Base-by-base conservation (phyloP, 2,888 invertebrate species). In the Priocnemis perturbator region DNA sequence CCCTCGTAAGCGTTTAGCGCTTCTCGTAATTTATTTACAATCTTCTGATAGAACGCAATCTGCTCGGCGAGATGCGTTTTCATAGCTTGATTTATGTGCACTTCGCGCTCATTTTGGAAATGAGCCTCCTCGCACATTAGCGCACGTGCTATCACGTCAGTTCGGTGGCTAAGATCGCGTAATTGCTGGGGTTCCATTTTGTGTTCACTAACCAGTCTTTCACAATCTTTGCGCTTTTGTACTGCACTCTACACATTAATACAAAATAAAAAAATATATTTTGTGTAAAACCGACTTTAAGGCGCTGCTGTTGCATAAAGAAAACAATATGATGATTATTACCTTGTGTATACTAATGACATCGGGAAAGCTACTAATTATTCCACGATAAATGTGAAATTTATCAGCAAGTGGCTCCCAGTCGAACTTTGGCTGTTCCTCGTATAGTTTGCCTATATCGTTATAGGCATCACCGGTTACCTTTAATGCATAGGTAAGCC, bases 121-220 rank as follows among this genome's bases (percentile, higher is more conserved):
- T 98, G 97, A 81, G 95, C 94, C 81, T 98, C 94, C 91, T 99
- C 99, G 64, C 98, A 98, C 88, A 98, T 92, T 71, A 97, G 93
- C 1, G 97, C 94, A 87, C 98, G 98, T 0, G 98, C 97, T 84
- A 98, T 94, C 17, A 97, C 93, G 89, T 99, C 98, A 0, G 97
- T 96, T 82, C 97, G 92, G 78, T 94, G 92, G 73, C 94, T 91
- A 14, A 98, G 94, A 85, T 95, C 95, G 75, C 94, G 93, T 73
- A 97, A 90, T 85, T 97, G 96, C 19, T 93, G 92, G 70, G 94
- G 93, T 79, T 94, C 94, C 93, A 97, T 94, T 90, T 96, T 96
- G 78, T 95, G 94, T 85, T 97, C 97, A 45, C 93, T 91, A 63
- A 90, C 93, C 81, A 95, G 90, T 81, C 94, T 93, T 86, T 97